Percentiles rank a stretch among this genome's conserved stretches.
Conservation (phyloP, 2,888 invertebrate species). For the Lepetodrilus schrolli region DNA sequence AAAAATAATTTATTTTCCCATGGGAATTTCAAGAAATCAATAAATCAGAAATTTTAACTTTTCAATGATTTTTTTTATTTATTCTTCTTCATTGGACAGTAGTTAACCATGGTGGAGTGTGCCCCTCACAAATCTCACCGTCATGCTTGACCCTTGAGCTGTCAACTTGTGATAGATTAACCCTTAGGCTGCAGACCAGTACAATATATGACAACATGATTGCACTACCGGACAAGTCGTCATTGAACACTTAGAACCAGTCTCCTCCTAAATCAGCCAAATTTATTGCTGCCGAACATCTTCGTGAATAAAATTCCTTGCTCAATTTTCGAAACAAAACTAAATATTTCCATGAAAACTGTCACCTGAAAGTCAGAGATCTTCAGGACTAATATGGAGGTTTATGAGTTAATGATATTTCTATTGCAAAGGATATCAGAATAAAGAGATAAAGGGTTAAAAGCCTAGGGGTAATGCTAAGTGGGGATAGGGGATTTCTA, state of each 20-base stretch:
- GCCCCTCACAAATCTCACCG: neutral
- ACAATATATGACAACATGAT: neutral
- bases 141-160: neutral
- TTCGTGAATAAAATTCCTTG: neutral
- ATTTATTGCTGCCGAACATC: neutral
- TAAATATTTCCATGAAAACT: neutral
- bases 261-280: neutral
- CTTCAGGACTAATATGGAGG: neutral
- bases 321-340: too few species aligned
- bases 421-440: neutral
- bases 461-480: neutral
- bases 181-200: neutral
- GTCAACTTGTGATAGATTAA: constrained; percentile 17
- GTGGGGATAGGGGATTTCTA: too few species aligned
- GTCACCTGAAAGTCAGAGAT: neutral
- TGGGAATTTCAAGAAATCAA: too few species aligned
- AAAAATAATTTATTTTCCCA: too few species aligned
- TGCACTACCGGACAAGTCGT: neutral
- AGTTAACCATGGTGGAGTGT: neutral
- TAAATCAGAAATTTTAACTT: neutral
- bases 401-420: neutral
- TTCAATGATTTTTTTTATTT: neutral
- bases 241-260: too few species aligned
- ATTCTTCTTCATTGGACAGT: constrained; percentile 4
- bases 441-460: neutral